Conservation (phyloP, 1,140 invertebrate genomes). For the Chironomus tepperi region DNA sequence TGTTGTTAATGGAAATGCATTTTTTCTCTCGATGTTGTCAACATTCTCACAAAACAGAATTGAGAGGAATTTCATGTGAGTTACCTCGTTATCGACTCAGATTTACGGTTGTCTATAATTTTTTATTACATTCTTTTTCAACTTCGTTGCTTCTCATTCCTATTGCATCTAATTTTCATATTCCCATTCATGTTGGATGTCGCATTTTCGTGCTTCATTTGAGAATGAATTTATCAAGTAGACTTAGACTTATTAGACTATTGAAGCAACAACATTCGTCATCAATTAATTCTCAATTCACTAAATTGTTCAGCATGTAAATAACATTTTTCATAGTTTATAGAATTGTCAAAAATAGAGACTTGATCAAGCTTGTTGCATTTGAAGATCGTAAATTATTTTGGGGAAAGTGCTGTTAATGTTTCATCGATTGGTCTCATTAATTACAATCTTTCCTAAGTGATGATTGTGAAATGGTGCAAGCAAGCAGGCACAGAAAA, state of each 20-base stretch:
- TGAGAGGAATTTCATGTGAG: neutral
- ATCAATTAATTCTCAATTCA: constrained; percentile 9
- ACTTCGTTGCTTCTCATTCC: neutral
- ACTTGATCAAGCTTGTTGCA: neutral
- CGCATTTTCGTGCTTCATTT: neutral
- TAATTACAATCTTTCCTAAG: neutral
- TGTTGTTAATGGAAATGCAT: neutral
- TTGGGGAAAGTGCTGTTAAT: neutral
- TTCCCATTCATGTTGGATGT: neutral
- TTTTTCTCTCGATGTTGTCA: neutral
- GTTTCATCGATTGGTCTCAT: constrained; percentile 1
- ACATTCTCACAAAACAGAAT: neutral
- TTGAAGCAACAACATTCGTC: neutral
- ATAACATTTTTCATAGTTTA: too few relatives aligned
- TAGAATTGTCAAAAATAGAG: too few relatives aligned
- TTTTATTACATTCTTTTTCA: neutral
- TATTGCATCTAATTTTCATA: neutral
- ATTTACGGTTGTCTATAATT: too few relatives aligned
- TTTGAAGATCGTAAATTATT: constrained; percentile 14
- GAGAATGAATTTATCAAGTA: neutral
- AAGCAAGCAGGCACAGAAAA: neutral
- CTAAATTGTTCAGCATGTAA: neutral
- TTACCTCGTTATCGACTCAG: too few relatives aligned
- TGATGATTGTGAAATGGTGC: constrained; percentile 12
- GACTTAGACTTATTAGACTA: too few relatives aligned